Conservation (phyloP, 2,888 invertebrate genomes). For the Nipponacmea schrenckii region DNA sequence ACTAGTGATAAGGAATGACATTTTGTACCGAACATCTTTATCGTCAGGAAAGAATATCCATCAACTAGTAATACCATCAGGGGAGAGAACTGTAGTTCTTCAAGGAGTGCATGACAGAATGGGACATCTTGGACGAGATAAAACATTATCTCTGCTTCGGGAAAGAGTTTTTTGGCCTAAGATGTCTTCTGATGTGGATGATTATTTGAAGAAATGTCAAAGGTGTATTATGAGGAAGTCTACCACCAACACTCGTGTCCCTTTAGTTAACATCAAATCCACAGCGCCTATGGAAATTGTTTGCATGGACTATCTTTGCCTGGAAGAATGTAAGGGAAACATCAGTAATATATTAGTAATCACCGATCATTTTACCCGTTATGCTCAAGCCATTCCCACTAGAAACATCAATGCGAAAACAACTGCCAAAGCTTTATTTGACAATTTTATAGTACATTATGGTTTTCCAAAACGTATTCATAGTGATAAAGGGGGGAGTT, state of each 20-base stretch:
- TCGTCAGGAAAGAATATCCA: no score
- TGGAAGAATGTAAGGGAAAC: conserved; percentile 17
- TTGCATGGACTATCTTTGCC: conserved; percentile 10
- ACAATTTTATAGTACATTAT: conserved; percentile 27
- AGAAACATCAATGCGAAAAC: conserved; percentile 29
- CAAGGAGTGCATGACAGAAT: no score
- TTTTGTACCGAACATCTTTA: conserved; percentile 17
- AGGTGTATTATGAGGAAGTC: conserved; percentile 22
- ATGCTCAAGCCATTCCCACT: conserved; percentile 24
- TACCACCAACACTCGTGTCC: conserved; percentile 14
- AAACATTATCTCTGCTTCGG: conserved; percentile 14
- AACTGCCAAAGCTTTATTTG: conserved; percentile 24
- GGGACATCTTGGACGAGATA: neutral
- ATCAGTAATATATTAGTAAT: conserved; percentile 16
- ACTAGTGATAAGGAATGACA: conserved; percentile 9
- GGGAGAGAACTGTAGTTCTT: no score
- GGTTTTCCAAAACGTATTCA: conserved; percentile 29
- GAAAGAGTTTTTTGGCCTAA: conserved; percentile 25
- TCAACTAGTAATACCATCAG: no score
- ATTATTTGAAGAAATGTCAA: conserved; percentile 17
- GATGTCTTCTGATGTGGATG: conserved; percentile 15
- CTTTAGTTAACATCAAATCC: conserved; percentile 17
- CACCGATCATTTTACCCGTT: conserved; percentile 25
- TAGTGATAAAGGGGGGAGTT: conserved; percentile 30
- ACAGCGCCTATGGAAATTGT: conserved; percentile 21